Conservation (phyloP, 1,140 invertebrate species). For the Dendroctonus valens region DNA sequence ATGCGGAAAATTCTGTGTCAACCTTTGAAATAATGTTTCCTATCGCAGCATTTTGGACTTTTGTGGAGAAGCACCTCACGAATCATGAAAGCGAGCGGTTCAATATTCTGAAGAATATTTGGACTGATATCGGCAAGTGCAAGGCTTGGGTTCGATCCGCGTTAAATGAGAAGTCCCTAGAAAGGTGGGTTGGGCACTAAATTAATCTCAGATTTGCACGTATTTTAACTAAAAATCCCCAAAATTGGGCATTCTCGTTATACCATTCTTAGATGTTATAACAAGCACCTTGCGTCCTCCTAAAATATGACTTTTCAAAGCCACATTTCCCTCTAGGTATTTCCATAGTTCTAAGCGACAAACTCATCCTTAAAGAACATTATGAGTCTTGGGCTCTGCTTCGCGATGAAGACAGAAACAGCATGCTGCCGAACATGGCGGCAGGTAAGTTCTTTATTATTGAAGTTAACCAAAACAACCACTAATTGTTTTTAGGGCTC, state of each 20-base stretch:
- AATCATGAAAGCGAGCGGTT: constrained; percentile 87
- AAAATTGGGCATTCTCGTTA: too few species aligned
- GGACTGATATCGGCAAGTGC: constrained; percentile 77
- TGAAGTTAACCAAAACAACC: constrained; percentile 10
- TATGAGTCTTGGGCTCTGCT: constrained; percentile 86
- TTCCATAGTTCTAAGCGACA: constrained; percentile 71
- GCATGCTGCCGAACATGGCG: constrained; percentile 76
- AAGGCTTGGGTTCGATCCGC: constrained; percentile 83
- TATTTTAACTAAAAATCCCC: too few species aligned
- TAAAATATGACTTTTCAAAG: too few species aligned
- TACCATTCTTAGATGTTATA: too few species aligned
- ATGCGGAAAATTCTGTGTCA: too few species aligned
- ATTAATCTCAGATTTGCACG: too few species aligned
- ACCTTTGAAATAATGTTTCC: too few species aligned
- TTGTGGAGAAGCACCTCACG: constrained; percentile 70
- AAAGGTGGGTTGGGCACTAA: constrained; percentile 58
- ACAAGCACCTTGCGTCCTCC: too few species aligned
- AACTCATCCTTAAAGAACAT: constrained; percentile 63
- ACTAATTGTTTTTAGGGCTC: constrained; percentile 60
- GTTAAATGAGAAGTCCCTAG: constrained; percentile 85
- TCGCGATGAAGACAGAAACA: constrained; percentile 70
- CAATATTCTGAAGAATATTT: constrained; percentile 73
- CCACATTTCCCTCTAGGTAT: constrained; percentile 50
- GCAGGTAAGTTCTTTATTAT: constrained; percentile 62
- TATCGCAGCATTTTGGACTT: constrained; percentile 60